phyloP scores from a whole-genome alignment of 2,113 vertebrate species.

The Chaenogobius annularis region DNA sequence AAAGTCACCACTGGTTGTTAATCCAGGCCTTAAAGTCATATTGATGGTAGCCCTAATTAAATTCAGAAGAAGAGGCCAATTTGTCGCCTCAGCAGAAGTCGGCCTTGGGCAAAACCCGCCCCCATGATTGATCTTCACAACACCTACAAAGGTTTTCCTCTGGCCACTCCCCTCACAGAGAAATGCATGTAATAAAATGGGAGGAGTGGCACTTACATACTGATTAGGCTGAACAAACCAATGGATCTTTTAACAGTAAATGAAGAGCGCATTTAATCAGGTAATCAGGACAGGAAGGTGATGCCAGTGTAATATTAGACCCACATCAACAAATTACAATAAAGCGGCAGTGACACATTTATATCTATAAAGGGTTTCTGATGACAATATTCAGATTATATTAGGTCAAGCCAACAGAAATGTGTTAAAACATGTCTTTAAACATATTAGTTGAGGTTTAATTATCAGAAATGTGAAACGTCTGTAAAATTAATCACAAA shows the following conservation, averaged over 20 bases:
- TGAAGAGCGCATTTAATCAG: background rate
- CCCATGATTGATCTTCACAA: slow-evolving; percentile 1
- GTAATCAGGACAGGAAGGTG: too few species aligned
- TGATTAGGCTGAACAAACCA: background rate
- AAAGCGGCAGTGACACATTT: background rate
- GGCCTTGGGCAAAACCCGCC: background rate
- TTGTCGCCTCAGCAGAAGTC: background rate
- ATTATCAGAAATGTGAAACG: too few species aligned
- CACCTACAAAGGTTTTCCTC: background rate
- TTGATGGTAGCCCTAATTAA: background rate
- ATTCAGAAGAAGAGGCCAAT: background rate
- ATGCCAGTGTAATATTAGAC: background rate
- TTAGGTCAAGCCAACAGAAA: too few species aligned
- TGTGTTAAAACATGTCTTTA: too few species aligned
- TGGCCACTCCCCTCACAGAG: background rate
- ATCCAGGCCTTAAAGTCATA: background rate
- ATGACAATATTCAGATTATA: too few species aligned
- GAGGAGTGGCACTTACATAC: background rate
- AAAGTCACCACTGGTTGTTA: background rate
- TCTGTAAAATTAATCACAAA: too few species aligned
- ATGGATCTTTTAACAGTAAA: background rate
- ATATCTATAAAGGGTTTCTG: too few species aligned
- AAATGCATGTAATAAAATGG: background rate
- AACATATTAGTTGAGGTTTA: too few species aligned
- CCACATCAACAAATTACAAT: background rate